A percentile compares a stretch with the other conserved stretches of the same genome.
phyloP scores from a whole-genome alignment of 2,113 vertebrate genomes.

The human region DNA sequence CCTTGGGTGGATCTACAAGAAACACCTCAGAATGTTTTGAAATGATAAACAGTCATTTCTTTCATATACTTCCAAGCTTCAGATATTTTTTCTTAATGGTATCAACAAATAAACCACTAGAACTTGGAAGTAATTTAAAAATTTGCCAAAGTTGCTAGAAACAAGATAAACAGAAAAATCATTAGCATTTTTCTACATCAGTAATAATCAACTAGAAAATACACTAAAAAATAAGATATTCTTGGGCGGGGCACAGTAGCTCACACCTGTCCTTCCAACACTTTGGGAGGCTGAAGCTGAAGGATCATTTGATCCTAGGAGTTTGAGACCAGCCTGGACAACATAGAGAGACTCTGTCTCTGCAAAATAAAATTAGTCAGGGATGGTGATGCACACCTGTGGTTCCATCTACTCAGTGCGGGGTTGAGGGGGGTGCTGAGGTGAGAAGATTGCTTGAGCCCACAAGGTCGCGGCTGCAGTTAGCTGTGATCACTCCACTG shows the following conservation, averaged over 20 bases:
- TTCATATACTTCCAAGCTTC: not conserved
- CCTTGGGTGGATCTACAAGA: not conserved
- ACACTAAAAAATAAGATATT: not conserved
- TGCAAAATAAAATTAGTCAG: too few species aligned
- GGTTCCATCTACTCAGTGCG: too few species aligned
- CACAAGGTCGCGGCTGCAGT: too few species aligned
- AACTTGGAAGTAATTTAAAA: not conserved
- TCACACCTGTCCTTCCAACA: too few species aligned
- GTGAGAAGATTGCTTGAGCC: too few species aligned
- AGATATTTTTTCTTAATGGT: not conserved
- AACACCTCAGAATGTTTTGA: not conserved
- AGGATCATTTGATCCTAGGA: too few species aligned
- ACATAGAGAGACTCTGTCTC: too few species aligned
- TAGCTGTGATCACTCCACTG: too few species aligned
- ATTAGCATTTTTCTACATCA: not conserved
- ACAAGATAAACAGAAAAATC: not conserved
- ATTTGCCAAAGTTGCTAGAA: not conserved
- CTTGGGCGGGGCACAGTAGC: not conserved
- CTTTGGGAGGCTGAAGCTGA: too few species aligned
- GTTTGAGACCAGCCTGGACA: too few species aligned
- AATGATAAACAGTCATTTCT: not conserved
- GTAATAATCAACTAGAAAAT: not conserved
- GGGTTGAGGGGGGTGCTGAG: too few species aligned
- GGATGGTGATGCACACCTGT: too few species aligned
- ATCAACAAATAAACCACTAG: not conserved